phyloP scores from a whole-genome alignment of 1,140 invertebrate genomes.

The Plutomurus gul region DNA sequence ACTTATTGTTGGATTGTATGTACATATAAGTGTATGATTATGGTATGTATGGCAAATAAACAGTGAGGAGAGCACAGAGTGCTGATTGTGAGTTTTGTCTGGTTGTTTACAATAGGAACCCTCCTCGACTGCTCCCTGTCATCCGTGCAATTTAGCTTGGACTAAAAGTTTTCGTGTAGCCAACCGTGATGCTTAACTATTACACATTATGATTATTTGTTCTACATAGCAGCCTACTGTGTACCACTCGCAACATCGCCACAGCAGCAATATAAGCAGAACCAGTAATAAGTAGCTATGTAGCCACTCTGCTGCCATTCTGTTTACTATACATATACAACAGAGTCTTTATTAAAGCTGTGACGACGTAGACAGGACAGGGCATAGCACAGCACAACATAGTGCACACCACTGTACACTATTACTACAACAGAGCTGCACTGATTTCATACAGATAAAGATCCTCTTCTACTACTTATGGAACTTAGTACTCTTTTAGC shows the following conservation, averaged over 20 bases:
- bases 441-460: constrained; percentile 23
- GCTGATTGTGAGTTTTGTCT: constrained; percentile 28
- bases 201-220: constrained; percentile 30
- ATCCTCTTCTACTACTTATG: constrained; percentile 12
- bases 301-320: no score
- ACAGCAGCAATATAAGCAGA: background rate
- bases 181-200: constrained; percentile 23
- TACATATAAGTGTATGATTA: constrained; percentile 18
- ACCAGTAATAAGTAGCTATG: no score
- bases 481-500: constrained; percentile 19
- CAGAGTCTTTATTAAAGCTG: background rate
- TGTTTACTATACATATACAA: background rate
- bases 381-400: no score
- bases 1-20: no score
- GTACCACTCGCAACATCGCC: background rate
- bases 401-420: no score
- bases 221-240: background rate
- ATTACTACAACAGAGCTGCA: no score
- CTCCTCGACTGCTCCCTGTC: constrained; percentile 23
- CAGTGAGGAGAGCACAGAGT: constrained; percentile 13
- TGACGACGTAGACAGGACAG: no score
- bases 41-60: constrained; percentile 28
- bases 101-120: constrained; percentile 23
- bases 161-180: constrained; percentile 29
- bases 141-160: constrained; percentile 23